Evolutionary conservation across 2,888 invertebrate species (phyloP), one percentile per base, ranked within the genome.

Genomic region (Sarcophaga caerulescens): DNA sequence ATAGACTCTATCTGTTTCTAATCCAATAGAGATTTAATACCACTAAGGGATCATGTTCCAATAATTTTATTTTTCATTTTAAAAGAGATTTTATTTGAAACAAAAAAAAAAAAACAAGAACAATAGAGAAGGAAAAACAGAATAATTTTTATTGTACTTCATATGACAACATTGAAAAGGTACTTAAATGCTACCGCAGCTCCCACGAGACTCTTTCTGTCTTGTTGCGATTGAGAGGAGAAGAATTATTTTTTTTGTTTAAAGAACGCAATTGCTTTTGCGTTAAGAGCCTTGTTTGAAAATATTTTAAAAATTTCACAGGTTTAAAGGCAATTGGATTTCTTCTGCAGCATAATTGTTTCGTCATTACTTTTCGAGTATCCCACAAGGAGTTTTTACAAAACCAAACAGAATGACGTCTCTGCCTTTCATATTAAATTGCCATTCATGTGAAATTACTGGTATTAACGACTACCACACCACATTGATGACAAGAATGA

Each of bases 41-140:
- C 68, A 45, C 80, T 23, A 5, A 19, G 60, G 80, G 66, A 57
- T 35, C 14, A 59, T 65, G 59, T 76, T 47, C 45, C 8, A 5
- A 23, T 76, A 76, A 71, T 82, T 81, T 69, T 71, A 71, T 76
- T 76, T 47, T 19, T 10, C 35, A n/a, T 82, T 76, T 69, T 10
- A 76, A 76, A 59, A 11, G 57, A 5, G 57, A 21, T 81, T 71
- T 63, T 35, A 35, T 35, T 35, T 35, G 35, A 35, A 1, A 35
- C 0, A 35, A 6, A 35, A 35, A 35, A 35, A 35, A 35, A 35
- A 35, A 35, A 35, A 25, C 25, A 35, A 35, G 25, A 25, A 25
- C 25, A 25, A 25, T n/a, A 25, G 3, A 3, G 3, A 4, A 25
- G 3, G 25, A 25, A 4, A 25, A 25, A 4, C 25, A 44, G 14